Evolutionary conservation across 2,797 vertebrate species (phyloP), one percentile per base, ranked within the genome.

Genomic region (Gymnopithys bicolor): DNA sequence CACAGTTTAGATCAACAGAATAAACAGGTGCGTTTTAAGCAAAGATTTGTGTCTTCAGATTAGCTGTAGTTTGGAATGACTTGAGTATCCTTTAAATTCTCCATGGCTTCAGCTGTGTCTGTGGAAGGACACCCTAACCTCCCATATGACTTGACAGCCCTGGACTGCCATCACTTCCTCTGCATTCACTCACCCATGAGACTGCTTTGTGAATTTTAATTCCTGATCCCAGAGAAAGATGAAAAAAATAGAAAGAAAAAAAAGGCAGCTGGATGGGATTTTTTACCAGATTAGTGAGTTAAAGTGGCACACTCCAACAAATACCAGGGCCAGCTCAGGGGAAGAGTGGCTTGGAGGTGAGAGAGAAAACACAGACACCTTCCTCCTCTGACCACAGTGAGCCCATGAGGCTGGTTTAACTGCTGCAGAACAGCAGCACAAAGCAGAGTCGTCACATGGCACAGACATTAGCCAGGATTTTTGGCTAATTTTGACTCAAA

Each of bases 271-370:
- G 60, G 41, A 63, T 5, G 22, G 32, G 66, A 89, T 66, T 89
- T 93, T 95, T 96, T 64, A 69, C 56, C 60, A 53, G 84, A 87
- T 87, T 83, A 93, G 15, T 16, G 71, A 85, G 46, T 80, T 87
- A 28, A 89, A 91, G 49, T 10, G 53, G 46, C 53, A 71, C 52
- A 85, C 21, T 79, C 60, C 56, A 80, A 80, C 28, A 80, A 83
- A 80, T 32, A 43, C 21, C 63, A 75, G 48, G 74, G 52, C 8
- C n/a, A 77, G 45, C 19, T 39, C 39, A 82, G 45, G 17, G 28
- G 32, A 67, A 91, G 22, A 49, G 19, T 25, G 35, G 25, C 16
- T 56, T 49, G 28, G 22, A 83, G 17, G 19, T 39, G 19, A 11
- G 21, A 87, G 21, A 43, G 24, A 58, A 88, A 37, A 11, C 21